Base-by-base conservation (phyloP, 2,113 vertebrate genomes). In the Pseudorhombus dupliciocellatus region DNA sequence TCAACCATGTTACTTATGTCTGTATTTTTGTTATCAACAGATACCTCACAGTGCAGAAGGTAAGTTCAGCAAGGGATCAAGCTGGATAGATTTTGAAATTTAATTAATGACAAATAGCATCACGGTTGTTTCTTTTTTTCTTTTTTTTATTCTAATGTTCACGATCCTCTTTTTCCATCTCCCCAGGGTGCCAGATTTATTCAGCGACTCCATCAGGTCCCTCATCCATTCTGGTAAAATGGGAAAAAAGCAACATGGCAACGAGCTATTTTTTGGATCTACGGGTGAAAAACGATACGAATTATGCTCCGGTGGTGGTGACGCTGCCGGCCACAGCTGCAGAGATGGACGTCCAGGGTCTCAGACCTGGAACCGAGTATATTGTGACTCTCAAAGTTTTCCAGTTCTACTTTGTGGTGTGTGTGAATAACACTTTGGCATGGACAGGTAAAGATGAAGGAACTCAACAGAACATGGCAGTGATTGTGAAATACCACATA, bases 231-330 rank as follows among this genome's bases (percentile, higher is more conserved):
- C 21, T 79, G 52, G 69, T 94, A 10, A 86, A 84, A 79, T 94
- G 93, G 93, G 68, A 66, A 26, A 37, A 46, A 31, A 57, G 77
- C 50, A 0, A 2, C 0, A 50, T 4, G 2, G 87, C 88, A 12
- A 89, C 91, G 28, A 84, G 77, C 69, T 93, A 89, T 51, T 66
- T 94, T 69, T 75, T 94, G 78, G 93, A 94, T 74, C 52, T 92
- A 22, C 85, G 93, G 67, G 77, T 90, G 59, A 88, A 60, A 78
- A 91, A 92, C 66, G 67, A 51, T 24, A 62, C 70, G 25, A 25
- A 37, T 1, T 7, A 51, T 34, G 73, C 84, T 21, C 93, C 93
- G 0, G 80, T 93, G 16, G 86, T 93, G 42, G 34, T 84, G 34
- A 75, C 79, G 0, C 7, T 87, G 25, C 0, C 51, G 0, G 9